These are phyloP conservation scores for Chaetodon trifasciatus DNA, from an alignment of 2,797 vertebrate genomes.

Conservation along the genomic window DNA sequence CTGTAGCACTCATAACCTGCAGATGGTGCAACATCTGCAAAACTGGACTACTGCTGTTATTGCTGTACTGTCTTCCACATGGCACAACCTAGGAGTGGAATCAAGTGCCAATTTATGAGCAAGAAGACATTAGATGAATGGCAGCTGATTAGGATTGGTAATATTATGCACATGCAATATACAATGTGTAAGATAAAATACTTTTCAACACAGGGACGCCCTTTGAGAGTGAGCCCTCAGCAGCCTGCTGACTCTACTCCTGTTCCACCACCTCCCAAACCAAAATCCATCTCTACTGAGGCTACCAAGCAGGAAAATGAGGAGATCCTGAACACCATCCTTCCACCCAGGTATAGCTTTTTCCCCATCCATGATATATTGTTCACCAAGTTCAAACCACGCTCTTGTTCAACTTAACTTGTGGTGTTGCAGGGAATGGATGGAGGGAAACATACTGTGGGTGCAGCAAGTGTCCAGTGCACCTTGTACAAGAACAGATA, in stretches of 20 bases:
- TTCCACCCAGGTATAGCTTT: constrained; percentile 90
- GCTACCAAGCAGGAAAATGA: constrained; percentile 83
- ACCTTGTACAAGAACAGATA: constrained; percentile 91
- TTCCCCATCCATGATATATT: neutral
- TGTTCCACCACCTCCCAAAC: constrained; percentile 86
- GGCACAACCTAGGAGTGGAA: neutral
- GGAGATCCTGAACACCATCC: constrained; percentile 91
- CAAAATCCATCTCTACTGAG: constrained; percentile 77
- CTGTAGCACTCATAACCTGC: neutral
- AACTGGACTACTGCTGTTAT: neutral
- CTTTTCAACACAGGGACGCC: constrained; percentile 77
- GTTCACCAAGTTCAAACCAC: neutral
- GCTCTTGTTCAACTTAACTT: neutral
- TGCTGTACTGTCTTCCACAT: neutral
- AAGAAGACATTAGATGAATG: neutral
- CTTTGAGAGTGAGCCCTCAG: constrained; percentile 81
- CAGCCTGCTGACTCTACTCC: constrained; percentile 69
- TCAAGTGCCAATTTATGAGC: neutral
- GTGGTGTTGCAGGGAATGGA: constrained; percentile 88
- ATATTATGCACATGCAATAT: neutral
- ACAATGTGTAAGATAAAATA: neutral
- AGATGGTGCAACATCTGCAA: constrained; percentile 2
- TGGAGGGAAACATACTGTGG: constrained; percentile 89
- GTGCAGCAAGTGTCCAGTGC: constrained; percentile 92
- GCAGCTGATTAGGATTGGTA: neutral